Percentiles rank a stretch among this genome's conserved stretches.
Evolutionary conservation across 2,888 invertebrate genomes (phyloP).

Genomic region (Sinopyrophorus schimmeli): DNA sequence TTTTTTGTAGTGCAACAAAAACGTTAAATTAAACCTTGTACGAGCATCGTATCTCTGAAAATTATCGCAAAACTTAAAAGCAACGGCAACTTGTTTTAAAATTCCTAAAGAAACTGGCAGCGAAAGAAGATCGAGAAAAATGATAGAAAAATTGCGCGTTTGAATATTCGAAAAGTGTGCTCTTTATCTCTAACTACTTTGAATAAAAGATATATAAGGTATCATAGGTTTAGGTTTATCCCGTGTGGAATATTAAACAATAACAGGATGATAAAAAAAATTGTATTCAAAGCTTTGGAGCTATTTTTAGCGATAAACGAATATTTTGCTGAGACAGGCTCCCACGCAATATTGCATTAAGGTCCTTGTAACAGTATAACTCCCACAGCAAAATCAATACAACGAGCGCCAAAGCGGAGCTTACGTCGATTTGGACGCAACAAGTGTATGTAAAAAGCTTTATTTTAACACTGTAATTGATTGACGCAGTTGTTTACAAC

Average conservation of each 20-base stretch:
- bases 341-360: conserved; percentile 29
- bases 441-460: conserved; percentile 35
- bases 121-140: no score
- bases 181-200: no score
- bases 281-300: conserved; percentile 14
- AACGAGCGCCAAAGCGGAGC: conserved; percentile 35
- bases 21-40: no score
- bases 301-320: conserved; percentile 28
- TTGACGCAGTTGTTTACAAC: conserved; percentile 31
- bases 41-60: no score
- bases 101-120: no score
- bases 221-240: no score
- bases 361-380: conserved; percentile 31
- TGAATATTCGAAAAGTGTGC: no score
- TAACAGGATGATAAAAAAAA: background rate
- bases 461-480: conserved; percentile 32
- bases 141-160: no score
- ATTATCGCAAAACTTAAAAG: no score
- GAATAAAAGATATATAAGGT: no score
- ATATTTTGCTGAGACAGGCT: conserved; percentile 28
- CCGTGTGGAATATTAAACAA: conserved; percentile 1
- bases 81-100: no score
- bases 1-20: no score
- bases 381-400: conserved; percentile 37
- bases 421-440: conserved; percentile 34